A percentile compares a stretch with the other conserved stretches of the same genome.
Conservation (phyloP, 2,888 invertebrate species). For the Notodonta dromedarius region DNA sequence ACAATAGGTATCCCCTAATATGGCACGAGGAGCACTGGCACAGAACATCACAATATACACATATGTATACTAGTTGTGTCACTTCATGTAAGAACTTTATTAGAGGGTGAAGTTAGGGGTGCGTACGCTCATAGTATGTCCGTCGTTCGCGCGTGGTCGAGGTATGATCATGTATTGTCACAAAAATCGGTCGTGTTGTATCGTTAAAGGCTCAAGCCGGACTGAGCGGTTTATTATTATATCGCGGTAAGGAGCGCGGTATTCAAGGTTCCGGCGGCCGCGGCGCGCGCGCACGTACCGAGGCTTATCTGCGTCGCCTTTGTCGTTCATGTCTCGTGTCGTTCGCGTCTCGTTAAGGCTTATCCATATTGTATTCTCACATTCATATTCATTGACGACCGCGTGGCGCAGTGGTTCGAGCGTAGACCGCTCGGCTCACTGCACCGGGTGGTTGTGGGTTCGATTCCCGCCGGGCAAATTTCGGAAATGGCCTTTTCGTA, state of each 20-base stretch:
- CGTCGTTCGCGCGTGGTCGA: constrained; percentile 34
- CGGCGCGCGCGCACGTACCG: constrained; percentile 68
- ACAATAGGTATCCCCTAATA: constrained; percentile 61
- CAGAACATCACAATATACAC: constrained; percentile 81
- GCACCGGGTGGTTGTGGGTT: no score
- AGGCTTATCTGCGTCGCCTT: constrained; percentile 72
- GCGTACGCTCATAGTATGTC: constrained; percentile 46
- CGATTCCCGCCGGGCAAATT: no score
- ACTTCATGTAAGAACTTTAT: constrained; percentile 48
- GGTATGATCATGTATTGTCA: constrained; percentile 45
- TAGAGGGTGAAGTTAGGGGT: constrained; percentile 41
- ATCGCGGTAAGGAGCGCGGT: constrained; percentile 76
- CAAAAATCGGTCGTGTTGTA: constrained; percentile 71
- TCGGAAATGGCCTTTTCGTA: no score
- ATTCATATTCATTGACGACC: background rate
- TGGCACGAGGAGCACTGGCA: constrained; percentile 72
- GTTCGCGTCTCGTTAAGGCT: constrained; percentile 15
- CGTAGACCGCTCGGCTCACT: no score
- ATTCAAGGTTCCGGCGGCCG: constrained; percentile 76
- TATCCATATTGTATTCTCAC: background rate
- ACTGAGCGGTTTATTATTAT: constrained; percentile 81
- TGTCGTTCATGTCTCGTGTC: constrained; percentile 55
- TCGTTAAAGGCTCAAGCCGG: constrained; percentile 75
- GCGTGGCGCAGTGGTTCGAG: no score
- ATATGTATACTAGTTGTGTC: constrained; percentile 63